Evolutionary conservation across 2,888 invertebrate species (phyloP).

Genomic region (Agonopterix arenella): DNA sequence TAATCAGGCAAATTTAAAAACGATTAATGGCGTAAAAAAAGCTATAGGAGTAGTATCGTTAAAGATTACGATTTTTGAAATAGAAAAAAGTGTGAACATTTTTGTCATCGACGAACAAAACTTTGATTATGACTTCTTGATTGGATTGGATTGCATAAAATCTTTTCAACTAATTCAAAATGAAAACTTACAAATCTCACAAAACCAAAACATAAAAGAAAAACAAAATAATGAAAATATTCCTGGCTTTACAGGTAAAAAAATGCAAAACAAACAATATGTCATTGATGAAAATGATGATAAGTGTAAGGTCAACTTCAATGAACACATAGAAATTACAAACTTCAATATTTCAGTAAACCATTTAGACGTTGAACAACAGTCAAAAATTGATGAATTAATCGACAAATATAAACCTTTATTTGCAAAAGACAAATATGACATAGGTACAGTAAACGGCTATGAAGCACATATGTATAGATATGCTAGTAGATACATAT

Average conservation of each 20-base stretch:
- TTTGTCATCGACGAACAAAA: constrained; percentile 13
- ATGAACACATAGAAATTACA: not conserved
- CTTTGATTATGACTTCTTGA: constrained; percentile 14
- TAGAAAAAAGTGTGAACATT: constrained; percentile 14
- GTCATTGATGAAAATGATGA: not conserved
- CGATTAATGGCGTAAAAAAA: constrained; percentile 13
- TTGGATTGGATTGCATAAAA: constrained; percentile 14
- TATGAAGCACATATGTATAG: constrained; percentile 13
- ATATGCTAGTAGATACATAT: constrained; percentile 9
- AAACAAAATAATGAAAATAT: constrained; percentile 1
- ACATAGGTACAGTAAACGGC: constrained; percentile 11
- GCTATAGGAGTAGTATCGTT: constrained; percentile 11
- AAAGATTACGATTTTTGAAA: constrained; percentile 14
- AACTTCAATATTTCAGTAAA: constrained; percentile 11
- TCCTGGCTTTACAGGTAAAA: too few relatives aligned
- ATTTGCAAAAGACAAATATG: constrained; percentile 18
- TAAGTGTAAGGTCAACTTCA: not conserved
- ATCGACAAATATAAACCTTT: constrained; percentile 11
- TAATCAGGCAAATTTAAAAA: constrained; percentile 12
- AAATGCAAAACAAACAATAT: not conserved
- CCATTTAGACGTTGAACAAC: constrained; percentile 12
- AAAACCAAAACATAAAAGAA: constrained; percentile 8
- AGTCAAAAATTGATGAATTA: constrained; percentile 9
- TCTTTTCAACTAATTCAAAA: constrained; percentile 11
- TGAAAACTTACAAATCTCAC: constrained; percentile 12